Percentiles rank a stretch among this genome's conserved stretches.
Evolutionary conservation across 2,113 vertebrate genomes (phyloP).

Genomic region (Mandrillus leucophaeus): DNA sequence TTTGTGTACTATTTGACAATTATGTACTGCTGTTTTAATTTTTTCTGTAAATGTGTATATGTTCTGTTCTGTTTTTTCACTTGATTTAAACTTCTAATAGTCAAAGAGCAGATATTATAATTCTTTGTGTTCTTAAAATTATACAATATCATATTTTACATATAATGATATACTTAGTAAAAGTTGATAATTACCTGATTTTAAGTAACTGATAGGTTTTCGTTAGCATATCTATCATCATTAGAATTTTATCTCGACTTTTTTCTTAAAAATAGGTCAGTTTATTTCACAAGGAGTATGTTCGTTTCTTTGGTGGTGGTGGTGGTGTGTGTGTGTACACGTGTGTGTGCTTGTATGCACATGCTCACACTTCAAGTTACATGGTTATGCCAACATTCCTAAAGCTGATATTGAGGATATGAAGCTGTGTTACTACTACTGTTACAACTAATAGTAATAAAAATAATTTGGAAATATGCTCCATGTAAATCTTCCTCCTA

Average conservation of each 20-base stretch:
- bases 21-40: neutral
- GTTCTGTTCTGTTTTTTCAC: neutral
- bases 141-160: neutral
- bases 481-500: neutral
- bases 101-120: neutral
- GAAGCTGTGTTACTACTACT: neutral
- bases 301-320: neutral
- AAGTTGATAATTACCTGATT: neutral
- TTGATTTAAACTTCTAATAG: neutral
- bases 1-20: neutral
- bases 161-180: neutral
- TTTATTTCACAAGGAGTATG: neutral
- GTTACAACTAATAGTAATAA: neutral
- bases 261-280: neutral
- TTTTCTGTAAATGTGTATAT: neutral
- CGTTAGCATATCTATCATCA: neutral
- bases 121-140: neutral
- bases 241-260: neutral
- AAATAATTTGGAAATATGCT: neutral
- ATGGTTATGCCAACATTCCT: neutral
- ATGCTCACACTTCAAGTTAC: neutral
- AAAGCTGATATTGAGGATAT: neutral
- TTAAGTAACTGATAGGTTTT: neutral
- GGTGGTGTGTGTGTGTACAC: neutral
- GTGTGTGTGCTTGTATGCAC: too few species aligned